These are phyloP conservation scores for Parazoanthus swiftii DNA, from an alignment of 92 coral and sea anemone genomes.

Conservation along the genomic window DNA sequence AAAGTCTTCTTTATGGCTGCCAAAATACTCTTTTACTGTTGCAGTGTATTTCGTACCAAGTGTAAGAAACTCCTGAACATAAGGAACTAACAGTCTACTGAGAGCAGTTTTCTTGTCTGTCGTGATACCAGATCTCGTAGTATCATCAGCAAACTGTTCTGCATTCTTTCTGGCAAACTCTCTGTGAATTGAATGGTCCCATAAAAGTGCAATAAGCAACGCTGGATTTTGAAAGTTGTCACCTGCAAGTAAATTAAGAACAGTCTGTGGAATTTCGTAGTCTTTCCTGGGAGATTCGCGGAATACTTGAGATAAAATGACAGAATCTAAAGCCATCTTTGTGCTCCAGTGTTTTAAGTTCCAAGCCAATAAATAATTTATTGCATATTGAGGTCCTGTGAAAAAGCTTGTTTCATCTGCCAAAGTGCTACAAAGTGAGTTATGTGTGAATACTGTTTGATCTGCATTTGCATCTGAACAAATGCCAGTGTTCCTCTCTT, in stretches of 20 bases:
- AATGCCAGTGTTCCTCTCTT: too few relatives aligned
- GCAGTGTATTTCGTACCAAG: conserved; percentile 45
- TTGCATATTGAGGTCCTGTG: conserved; percentile 48
- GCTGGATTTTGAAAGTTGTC: conserved; percentile 78
- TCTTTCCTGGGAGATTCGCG: conserved; percentile 31
- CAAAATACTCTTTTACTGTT: conserved; percentile 9
- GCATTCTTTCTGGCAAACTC: conserved; percentile 50
- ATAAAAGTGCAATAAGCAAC: conserved; percentile 65
- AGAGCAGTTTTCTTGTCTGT: conserved; percentile 58
- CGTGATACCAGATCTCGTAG: conserved; percentile 1
- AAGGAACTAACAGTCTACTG: conserved; percentile 63
- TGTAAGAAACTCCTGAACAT: conserved; percentile 61
- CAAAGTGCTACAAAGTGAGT: conserved; percentile 4
- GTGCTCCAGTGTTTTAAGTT: conserved; percentile 65
- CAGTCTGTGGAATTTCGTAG: conserved; percentile 45
- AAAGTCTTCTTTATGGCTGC: conserved; percentile 36
- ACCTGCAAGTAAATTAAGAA: conserved; percentile 59
- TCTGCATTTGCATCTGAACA: background rate
- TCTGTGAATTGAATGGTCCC: conserved; percentile 70
- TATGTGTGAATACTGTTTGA: background rate
- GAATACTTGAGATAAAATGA: conserved; percentile 47
- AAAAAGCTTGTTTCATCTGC: background rate
- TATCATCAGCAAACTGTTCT: conserved; percentile 53
- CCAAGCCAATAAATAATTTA: conserved; percentile 63
- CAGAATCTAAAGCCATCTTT: conserved; percentile 71